Conservation (phyloP, 2,797 vertebrate species). For the Lophius americanus region DNA sequence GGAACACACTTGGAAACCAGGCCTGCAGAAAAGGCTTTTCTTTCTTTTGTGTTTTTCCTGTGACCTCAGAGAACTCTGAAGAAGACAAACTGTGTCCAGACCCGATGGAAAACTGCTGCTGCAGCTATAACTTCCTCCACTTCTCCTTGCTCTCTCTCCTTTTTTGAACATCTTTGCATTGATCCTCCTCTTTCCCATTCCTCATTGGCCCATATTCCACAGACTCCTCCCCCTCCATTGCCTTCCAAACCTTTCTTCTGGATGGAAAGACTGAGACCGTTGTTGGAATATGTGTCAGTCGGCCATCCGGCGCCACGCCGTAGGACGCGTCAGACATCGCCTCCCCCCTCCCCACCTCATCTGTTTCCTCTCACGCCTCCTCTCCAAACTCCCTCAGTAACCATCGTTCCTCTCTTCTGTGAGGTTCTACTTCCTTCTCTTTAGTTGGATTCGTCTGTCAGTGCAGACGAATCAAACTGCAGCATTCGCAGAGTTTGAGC, state of each 20-base stretch:
- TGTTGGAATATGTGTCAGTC: conserved; percentile 75
- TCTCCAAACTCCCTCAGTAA: not conserved
- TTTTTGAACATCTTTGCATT: conserved; percentile 47
- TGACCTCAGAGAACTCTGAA: no score
- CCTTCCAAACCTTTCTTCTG: conserved; percentile 53
- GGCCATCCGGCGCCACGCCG: conserved; percentile 47
- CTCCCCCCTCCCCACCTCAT: conserved; percentile 16
- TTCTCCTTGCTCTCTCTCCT: conserved; percentile 25
- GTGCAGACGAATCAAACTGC: conserved; percentile 49
- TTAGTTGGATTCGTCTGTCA: conserved; percentile 50
- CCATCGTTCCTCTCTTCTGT: conserved; percentile 39
- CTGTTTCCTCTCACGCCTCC: conserved; percentile 11
- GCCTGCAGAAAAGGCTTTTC: conserved; percentile 43
- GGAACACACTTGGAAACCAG: conserved; percentile 59
- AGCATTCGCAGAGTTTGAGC: conserved; percentile 51
- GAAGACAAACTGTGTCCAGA: conserved; percentile 45
- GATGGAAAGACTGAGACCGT: conserved; percentile 69
- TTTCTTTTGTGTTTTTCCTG: conserved; percentile 17
- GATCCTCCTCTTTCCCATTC: conserved; percentile 9
- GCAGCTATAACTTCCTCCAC: conserved; percentile 53
- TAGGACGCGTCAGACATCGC: conserved; percentile 55
- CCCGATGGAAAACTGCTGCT: conserved; percentile 72
- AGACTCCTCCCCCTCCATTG: conserved; percentile 48
- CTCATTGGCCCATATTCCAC: conserved; percentile 68
- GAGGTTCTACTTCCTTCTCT: conserved; percentile 60